A percentile compares a stretch with the other conserved stretches of the same genome.
Evolutionary conservation across 2,888 invertebrate genomes (phyloP).

Genomic region (Dermolepida albohirtum): DNA sequence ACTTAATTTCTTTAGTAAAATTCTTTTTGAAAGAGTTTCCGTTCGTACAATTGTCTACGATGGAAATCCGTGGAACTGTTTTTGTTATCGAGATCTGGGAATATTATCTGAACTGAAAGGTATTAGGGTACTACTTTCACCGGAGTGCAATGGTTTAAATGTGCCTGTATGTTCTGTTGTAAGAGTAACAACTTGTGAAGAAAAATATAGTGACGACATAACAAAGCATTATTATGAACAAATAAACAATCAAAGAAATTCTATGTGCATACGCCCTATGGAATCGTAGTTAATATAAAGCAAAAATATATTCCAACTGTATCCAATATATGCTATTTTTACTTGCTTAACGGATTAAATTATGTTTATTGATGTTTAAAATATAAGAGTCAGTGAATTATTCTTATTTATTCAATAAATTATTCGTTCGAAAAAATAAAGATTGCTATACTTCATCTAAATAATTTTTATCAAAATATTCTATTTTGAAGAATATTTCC

Average conservation of each 20-base stretch:
- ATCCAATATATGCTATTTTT: no score
- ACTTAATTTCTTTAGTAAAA: constrained; percentile 20
- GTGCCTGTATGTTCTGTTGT: constrained; percentile 14
- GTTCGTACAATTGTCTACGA: constrained; percentile 22
- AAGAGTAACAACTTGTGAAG: constrained; percentile 7
- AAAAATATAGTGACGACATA: constrained; percentile 10
- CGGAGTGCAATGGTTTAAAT: constrained; percentile 12
- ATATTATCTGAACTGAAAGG: constrained; percentile 3
- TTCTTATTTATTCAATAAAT: no score
- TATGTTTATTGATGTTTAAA: no score
- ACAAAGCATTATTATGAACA: constrained; percentile 19
- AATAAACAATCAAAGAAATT: constrained; percentile 9
- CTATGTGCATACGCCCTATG: constrained; percentile 5
- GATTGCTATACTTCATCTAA: no score
- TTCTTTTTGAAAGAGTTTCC: constrained; percentile 4
- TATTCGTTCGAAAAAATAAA: no score
- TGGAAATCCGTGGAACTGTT: constrained; percentile 41
- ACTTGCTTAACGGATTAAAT: no score
- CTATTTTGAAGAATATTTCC: no score
- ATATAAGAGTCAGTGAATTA: no score
- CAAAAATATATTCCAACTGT: no score
- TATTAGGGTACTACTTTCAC: background rate
- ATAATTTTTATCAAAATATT: no score
- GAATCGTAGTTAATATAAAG: no score
- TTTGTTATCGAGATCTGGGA: constrained; percentile 22